Conservation (phyloP, 2,888 invertebrate genomes). For the Parelbella ahira region DNA sequence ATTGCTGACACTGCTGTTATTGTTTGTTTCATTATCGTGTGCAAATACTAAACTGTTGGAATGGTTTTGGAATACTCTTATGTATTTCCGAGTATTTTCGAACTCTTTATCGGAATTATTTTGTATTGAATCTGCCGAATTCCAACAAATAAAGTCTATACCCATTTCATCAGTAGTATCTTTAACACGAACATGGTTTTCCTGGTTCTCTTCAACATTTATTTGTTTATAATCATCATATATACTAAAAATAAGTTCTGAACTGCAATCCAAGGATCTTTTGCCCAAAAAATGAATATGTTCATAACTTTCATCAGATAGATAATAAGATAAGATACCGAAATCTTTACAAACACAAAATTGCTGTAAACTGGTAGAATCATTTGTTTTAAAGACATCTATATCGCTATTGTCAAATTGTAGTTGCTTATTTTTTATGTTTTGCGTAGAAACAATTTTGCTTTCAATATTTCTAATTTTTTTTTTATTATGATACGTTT, state of each 20-base stretch:
- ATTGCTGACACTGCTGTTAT: too few relatives aligned
- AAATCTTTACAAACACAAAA: conserved; percentile 64
- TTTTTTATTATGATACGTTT: conserved; percentile 45
- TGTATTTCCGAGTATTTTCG: too few relatives aligned
- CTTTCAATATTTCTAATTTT: conserved; percentile 19
- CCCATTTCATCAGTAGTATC: conserved; percentile 6
- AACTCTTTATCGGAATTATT: conserved; percentile 8
- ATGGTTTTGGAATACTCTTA: too few relatives aligned
- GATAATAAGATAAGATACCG: conserved; percentile 49
- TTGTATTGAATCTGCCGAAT: conserved; percentile 3
- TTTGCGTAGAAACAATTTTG: too few relatives aligned
- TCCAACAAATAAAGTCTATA: conserved; percentile 18
- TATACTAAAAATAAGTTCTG: conserved; percentile 48
- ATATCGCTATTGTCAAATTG: too few relatives aligned
- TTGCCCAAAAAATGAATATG: conserved; percentile 60
- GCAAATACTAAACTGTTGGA: too few relatives aligned
- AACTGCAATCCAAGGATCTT: conserved; percentile 35
- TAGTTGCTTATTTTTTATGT: too few relatives aligned
- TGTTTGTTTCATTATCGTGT: too few relatives aligned
- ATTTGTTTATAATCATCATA: conserved; percentile 39
- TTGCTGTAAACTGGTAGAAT: too few relatives aligned
- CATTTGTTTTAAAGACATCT: too few relatives aligned
- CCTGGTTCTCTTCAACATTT: neutral
- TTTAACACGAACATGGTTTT: conserved; percentile 2
- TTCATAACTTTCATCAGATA: conserved; percentile 41